Evolutionary conservation across 2,113 vertebrate genomes (phyloP), one percentile per base, ranked within the genome.

Genomic region (Rhea americana): DNA sequence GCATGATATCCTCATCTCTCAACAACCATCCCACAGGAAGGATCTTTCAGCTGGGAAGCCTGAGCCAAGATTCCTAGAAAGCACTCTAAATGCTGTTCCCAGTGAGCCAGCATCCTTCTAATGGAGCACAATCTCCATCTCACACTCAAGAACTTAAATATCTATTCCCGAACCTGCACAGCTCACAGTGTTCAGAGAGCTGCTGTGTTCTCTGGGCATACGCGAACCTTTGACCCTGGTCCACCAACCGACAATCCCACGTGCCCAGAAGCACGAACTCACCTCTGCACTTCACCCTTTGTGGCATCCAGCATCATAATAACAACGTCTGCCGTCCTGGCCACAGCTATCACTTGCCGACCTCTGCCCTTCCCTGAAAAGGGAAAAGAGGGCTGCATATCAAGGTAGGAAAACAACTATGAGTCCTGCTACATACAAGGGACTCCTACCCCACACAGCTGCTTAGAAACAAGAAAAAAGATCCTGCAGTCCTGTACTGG

Each of bases 241-340:
- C 21, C 18, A 30, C 4, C 3, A 10, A 3, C 16, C n/a, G 4
- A 2, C 82, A 35, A 58, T 66, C 61, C 55, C 43, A 26, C 1
- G 1, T 0, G 4, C 67, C 22, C 90, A 78, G 39, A 5, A 74
- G 77, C 41, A 9, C 47, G 21, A 5, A 5, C 97, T 55, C 59
- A 98, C 99, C 99, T 99, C 97, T 99, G 99, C 11, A 99, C 98
- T 58, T 99, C 99, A 39, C 99, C 99, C 96, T 99, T 99, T 13
- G 99, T 99, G 94, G 99, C 99, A 39, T 99, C 99, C 97, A 99
- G 95, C 99, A 99, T 99, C 99, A 99, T 99, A 94, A 99, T 99
- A 58, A 99, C 99, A 0, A 99, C 99, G 0, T 99, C 99, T 11
- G 99, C 98, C 5, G 99, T 99, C 94, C 99, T 98, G 74, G 99